Evolutionary conservation across 2,888 invertebrate species (phyloP).

Genomic region (Hypena proboscidalis): DNA sequence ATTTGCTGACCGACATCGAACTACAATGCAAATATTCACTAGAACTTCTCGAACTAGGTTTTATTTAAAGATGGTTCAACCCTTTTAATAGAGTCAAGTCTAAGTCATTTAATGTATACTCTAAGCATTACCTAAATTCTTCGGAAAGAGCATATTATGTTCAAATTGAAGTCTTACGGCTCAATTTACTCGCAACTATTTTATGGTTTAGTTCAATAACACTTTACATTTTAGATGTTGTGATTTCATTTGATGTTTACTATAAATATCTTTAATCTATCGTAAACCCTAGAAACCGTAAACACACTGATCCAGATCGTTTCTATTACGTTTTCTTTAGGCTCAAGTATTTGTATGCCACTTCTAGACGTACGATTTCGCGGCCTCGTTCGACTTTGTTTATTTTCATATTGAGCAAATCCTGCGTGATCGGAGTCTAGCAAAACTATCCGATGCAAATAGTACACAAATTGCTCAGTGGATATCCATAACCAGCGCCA

Average conservation of each 20-base stretch:
- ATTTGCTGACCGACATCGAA: conserved; percentile 49
- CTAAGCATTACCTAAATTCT: no score
- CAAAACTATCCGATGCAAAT: conserved; percentile 71
- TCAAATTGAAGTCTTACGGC: no score
- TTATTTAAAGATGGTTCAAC: conserved; percentile 8
- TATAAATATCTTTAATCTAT: conserved; percentile 8
- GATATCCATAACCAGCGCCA: conserved; percentile 70
- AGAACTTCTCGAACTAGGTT: conserved; percentile 36
- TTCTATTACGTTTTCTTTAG: not conserved
- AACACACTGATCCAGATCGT: conserved; percentile 5
- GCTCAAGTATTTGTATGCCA: conserved; percentile 12
- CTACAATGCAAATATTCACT: conserved; percentile 30
- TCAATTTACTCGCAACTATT: no score
- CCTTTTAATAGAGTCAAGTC: not conserved
- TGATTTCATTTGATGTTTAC: not conserved
- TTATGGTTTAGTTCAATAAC: not conserved
- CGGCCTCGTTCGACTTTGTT: conserved; percentile 58
- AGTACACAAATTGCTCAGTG: conserved; percentile 73
- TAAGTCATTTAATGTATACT: no score
- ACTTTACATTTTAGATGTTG: not conserved
- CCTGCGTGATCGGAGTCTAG: conserved; percentile 70
- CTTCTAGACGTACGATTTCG: conserved; percentile 39
- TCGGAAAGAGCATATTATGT: no score
- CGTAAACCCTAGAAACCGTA: conserved; percentile 5
- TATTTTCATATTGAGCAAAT: conserved; percentile 65